Evolutionary conservation across 2,113 vertebrate genomes (phyloP).

Genomic region (Myrmecophaga tridactyla): DNA sequence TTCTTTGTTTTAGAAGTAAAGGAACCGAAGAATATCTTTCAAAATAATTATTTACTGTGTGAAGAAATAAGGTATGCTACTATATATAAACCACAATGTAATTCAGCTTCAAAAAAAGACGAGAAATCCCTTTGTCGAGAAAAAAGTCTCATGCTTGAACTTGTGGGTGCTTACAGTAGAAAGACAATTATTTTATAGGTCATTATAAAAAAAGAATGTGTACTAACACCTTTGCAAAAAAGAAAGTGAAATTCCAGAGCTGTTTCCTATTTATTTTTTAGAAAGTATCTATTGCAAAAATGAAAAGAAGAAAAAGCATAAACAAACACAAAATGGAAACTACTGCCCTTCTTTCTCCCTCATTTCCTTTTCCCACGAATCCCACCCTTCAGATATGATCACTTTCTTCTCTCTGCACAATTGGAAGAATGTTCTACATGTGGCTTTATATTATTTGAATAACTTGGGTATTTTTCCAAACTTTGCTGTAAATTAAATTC

Average conservation of each 20-base stretch:
- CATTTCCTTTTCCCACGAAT: not conserved
- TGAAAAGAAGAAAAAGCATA: not conserved
- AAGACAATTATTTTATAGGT: not conserved
- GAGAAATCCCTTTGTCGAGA: not conserved
- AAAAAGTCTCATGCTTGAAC: not conserved
- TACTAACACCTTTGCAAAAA: not conserved
- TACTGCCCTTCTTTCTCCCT: not conserved
- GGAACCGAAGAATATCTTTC: not conserved
- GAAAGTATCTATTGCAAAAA: not conserved
- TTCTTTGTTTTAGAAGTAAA: not conserved
- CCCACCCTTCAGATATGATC: not conserved
- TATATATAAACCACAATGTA: not conserved
- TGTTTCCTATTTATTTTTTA: not conserved
- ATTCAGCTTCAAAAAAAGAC: not conserved
- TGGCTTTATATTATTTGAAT: not conserved
- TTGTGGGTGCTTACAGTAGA: not conserved
- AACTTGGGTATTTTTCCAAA: not conserved
- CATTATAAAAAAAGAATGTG: not conserved
- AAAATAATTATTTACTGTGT: not conserved
- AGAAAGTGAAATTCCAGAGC: not conserved
- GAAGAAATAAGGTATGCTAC: not conserved
- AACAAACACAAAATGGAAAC: not conserved
- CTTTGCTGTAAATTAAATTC: not conserved
- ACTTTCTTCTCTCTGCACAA: not conserved
- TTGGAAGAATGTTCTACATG: not conserved